Evolutionary conservation across 2,888 invertebrate species (phyloP), one percentile per base, ranked within the genome.

Genomic region (Scaptodrosophila latifasciaeformis): DNA sequence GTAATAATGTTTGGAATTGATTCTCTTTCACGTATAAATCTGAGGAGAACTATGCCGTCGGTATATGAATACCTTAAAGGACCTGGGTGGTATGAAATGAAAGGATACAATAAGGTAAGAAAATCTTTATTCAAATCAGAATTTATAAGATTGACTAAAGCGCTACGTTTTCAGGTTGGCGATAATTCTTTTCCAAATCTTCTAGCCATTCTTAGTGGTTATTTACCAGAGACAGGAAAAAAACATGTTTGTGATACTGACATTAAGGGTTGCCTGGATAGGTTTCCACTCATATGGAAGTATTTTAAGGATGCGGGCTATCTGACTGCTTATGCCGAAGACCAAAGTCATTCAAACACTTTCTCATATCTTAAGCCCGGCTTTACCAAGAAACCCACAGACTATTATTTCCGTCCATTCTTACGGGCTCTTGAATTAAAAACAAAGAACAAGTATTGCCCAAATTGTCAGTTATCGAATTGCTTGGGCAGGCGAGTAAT

Each of bases 151-250:
- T 24, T 24, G 24, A 3, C 1, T 29, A 7, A 42, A 7, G 4
- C 6, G 1, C n/a, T 15, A 15, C 1, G 6, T 5, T 45, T 35
- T 17, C 77, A 93, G 89, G 89, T 93, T 54, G 94, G 90, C 0
- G 96, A 96, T 71, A 96, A 96, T 74, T 95, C 95, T 0, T 94
- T 93, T 82, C 94, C 96, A 0, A 96, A 96, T 84, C 84, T 96
- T 49, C 91, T 95, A 88, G 93, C 95, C 0, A 88, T 93, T 46
- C 87, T 93, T 2, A 91, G 92, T 0, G 96, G 96, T 0, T 87
- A 89, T 60, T 89, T 84, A 39, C 81, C 84, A 12, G 69, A 82
- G 1, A 63, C 87, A 17, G 85, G 90, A n/a, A 87, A 89, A 49
- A 66, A 80, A 2, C 37, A 59, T 1, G 74, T 87, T 31, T 88